Evolutionary conservation across 2,888 invertebrate species (phyloP), one percentile per base, ranked within the genome.

Genomic region (Amphiduros pacificus): DNA sequence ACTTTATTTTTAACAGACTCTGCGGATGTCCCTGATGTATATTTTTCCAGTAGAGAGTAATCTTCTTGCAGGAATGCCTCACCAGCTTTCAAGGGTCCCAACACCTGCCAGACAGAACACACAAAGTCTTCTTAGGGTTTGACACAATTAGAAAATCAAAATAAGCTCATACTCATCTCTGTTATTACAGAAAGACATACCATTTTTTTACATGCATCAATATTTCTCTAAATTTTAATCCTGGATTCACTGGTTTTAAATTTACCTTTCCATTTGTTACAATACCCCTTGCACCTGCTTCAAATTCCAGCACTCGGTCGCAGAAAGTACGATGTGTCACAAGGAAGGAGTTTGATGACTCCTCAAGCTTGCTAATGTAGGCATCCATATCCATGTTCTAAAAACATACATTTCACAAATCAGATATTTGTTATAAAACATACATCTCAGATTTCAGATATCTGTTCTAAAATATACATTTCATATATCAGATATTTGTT

Each of bases 21-120:
- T 28, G 74, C 77, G 17, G 73, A 73, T 41, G 71, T 67, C 59
- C 75, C 71, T 28, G 64, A 63, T 4, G 75, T 91, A 88, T 65
- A 62, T 52, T 75, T 74, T 78, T 98, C 96, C 54, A 98, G 85
- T 32, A 99, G 85, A 40, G 88, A 86, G 80, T 95, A 95, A 84
- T 99, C 98, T 57, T 96, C 95, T 32, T 87, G 84, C 2, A 89
- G 89, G 79, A 98, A 94, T 26, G 84, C 83, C 78, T 97, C 96
- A 26, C 86, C 84, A 0, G 85, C 83, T 1, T 86, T 84, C 6
- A 98, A 84, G 0, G 96, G 94, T 0, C 96, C 98, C 61, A 94
- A 85, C 11, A 84, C 74, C 83, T 83, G 67, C 1, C 9, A 9
- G 6, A n/a, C n/a, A n/a, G 44, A 5, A 17, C 36, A 36, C 36